Evolutionary conservation across 2,888 invertebrate genomes (phyloP).

Genomic region (Rhamnusium bicolor): DNA sequence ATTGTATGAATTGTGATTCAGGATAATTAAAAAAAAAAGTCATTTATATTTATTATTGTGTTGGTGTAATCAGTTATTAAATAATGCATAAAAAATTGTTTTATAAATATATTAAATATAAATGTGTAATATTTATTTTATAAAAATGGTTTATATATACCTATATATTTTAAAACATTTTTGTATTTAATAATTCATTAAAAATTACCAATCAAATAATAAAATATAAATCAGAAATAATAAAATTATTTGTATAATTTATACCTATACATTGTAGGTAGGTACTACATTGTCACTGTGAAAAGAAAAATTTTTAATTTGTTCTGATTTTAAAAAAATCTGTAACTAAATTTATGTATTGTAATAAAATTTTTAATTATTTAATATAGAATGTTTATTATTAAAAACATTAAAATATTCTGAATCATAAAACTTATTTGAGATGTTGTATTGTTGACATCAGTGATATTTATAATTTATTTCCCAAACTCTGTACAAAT

Average conservation of each 20-base stretch:
- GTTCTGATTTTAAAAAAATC: background rate
- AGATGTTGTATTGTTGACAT: conserved; percentile 25
- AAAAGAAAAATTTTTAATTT: background rate
- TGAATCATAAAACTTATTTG: conserved; percentile 18
- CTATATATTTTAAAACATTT: background rate
- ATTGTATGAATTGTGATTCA: conserved; percentile 6
- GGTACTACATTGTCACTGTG: too few relatives aligned
- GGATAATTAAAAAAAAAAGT: background rate
- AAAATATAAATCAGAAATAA: background rate
- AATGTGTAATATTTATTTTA: background rate
- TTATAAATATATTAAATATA: background rate
- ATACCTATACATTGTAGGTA: too few relatives aligned
- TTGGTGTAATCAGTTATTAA: background rate
- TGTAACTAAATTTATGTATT: too few relatives aligned
- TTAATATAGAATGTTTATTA: background rate
- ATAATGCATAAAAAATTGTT: background rate
- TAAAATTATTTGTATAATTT: too few relatives aligned
- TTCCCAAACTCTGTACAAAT: conserved; percentile 40
- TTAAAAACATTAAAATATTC: background rate
- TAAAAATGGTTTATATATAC: too few relatives aligned
- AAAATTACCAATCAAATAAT: background rate
- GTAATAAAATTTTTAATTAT: background rate
- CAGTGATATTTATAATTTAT: conserved; percentile 38
- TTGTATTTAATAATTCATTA: background rate
- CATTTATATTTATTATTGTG: background rate